Percentiles rank a stretch among this genome's conserved stretches.
Evolutionary conservation across 23 tunicate genomes (phyloP).

Genomic region (Halocynthia aurantium): DNA sequence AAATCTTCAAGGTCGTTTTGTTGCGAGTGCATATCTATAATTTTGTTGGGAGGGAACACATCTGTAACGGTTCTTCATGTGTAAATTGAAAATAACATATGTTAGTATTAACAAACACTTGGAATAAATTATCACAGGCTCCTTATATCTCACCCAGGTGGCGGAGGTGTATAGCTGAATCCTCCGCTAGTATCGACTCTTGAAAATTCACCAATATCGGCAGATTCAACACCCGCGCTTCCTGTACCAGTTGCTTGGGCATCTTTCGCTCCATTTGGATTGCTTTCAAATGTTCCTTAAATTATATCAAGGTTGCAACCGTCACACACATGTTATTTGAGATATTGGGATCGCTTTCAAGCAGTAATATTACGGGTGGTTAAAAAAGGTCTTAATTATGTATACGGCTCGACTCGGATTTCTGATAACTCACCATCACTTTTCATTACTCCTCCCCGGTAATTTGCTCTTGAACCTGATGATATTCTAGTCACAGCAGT

Average conservation of each 20-base stretch:
- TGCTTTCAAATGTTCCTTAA: constrained; percentile 18
- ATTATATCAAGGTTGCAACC: no score
- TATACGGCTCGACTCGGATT: no score
- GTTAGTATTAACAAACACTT: not conserved
- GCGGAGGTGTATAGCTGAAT: constrained; percentile 17
- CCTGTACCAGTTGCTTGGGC: constrained; percentile 3
- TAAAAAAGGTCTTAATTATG: no score
- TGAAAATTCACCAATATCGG: constrained; percentile 24
- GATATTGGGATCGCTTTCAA: no score
- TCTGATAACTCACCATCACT: not conserved
- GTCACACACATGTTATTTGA: no score
- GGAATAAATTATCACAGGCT: not conserved
- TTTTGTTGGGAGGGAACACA: constrained; percentile 47
- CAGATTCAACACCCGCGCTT: constrained; percentile 7
- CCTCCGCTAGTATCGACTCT: constrained; percentile 33
- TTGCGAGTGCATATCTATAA: constrained; percentile 37
- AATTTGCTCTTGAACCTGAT: constrained; percentile 1
- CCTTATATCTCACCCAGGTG: constrained; percentile 10
- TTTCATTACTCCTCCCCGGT: not conserved
- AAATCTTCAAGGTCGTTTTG: constrained; percentile 34
- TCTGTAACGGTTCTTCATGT: constrained; percentile 16
- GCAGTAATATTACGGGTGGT: no score
- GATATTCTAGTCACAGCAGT: no score
- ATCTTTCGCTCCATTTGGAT: constrained; percentile 8
- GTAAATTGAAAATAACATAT: not conserved